These are phyloP conservation scores for Matsumyia berberina DNA, from an alignment of 2,888 invertebrate species.

Conservation along the genomic window DNA sequence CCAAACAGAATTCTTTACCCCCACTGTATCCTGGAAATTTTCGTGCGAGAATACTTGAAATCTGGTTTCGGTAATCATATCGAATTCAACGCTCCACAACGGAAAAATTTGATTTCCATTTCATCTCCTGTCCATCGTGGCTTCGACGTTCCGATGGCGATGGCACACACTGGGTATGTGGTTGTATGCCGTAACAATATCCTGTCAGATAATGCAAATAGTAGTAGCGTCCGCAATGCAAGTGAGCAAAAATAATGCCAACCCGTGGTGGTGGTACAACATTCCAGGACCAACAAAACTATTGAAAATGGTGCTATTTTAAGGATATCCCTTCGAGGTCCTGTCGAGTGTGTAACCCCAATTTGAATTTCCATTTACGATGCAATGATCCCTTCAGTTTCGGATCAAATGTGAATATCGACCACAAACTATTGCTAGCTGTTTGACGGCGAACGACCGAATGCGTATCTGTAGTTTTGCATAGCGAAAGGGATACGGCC, in stretches of 20 bases:
- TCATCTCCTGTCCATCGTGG: slow-evolving; percentile 23
- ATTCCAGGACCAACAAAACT: slow-evolving; percentile 33
- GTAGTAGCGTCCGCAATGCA: slow-evolving; percentile 57
- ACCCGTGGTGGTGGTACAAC: neutral
- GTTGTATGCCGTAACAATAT: slow-evolving; percentile 55
- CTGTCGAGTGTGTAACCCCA: slow-evolving; percentile 71
- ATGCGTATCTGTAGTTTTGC: neutral
- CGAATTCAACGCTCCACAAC: slow-evolving; percentile 64
- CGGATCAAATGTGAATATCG: slow-evolving; percentile 50
- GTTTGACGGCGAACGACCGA: neutral
- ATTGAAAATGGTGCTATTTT: slow-evolving; percentile 59
- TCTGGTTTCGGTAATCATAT: slow-evolving; percentile 73
- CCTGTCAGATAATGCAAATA: slow-evolving; percentile 73
- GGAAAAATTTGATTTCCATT: slow-evolving; percentile 72
- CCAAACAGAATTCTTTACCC: slow-evolving; percentile 7
- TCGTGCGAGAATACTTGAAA: slow-evolving; percentile 27
- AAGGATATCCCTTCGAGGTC: slow-evolving; percentile 54
- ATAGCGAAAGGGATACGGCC: slow-evolving; percentile 1
- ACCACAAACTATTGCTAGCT: slow-evolving; percentile 20
- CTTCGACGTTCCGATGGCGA: slow-evolving; percentile 41
- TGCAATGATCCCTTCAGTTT: slow-evolving; percentile 69
- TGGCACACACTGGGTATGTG: slow-evolving; percentile 16
- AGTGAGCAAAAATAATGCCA: slow-evolving; percentile 61
- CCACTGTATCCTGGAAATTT: neutral
- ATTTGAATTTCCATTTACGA: slow-evolving; percentile 71